phyloP scores from a whole-genome alignment of 2,113 vertebrate species.

The Canis aureus region DNA sequence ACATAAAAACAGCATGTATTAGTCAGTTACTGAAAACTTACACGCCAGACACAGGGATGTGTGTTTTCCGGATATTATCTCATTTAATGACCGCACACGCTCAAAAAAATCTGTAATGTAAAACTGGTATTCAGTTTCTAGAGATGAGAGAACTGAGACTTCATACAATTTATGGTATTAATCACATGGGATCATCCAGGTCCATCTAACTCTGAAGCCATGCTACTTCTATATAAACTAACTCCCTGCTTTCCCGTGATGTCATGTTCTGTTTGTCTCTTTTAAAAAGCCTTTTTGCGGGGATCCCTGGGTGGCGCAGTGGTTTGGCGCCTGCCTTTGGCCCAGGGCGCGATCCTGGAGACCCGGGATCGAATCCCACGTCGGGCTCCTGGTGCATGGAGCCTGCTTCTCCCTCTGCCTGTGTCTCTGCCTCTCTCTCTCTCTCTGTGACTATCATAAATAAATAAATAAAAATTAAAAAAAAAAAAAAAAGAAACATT shows the following conservation, averaged over 20 bases:
- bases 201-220: neutral
- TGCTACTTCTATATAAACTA: neutral
- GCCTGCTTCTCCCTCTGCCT: no score
- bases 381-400: no score
- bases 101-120: neutral
- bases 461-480: no score
- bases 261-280: neutral
- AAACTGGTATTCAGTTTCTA: neutral
- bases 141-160: neutral
- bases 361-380: no score
- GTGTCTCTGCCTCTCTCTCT: no score
- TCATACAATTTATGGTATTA: neutral
- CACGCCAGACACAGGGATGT: neutral
- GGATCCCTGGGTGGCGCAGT: no score
- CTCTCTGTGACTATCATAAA: no score
- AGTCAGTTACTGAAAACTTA: neutral
- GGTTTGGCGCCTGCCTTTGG: no score
- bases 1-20: neutral
- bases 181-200: neutral
- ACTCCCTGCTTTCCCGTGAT: neutral
- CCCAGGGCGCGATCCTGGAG: no score
- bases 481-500: no score
- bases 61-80: neutral
- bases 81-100: neutral
- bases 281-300: neutral